phyloP scores from a whole-genome alignment of 92 coral and sea anemone genomes.

The Parazoanthus darwini region DNA sequence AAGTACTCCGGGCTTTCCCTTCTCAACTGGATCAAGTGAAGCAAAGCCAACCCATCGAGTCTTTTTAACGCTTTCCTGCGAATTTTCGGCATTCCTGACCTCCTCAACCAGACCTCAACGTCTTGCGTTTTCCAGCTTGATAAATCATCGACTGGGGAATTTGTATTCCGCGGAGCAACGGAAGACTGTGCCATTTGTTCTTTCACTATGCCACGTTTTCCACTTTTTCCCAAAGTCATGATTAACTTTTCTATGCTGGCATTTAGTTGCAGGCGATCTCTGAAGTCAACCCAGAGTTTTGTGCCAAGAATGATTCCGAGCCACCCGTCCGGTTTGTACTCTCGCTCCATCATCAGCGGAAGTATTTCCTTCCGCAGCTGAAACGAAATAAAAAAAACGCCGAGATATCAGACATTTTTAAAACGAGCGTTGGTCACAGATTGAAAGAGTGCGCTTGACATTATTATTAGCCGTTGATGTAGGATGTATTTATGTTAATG shows the following conservation, averaged over 20 bases:
- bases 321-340: constrained; percentile 69
- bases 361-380: constrained; percentile 69
- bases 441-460: too few species aligned
- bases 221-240: constrained; percentile 52
- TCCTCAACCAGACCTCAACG: constrained; percentile 53
- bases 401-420: too few species aligned
- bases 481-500: too few species aligned
- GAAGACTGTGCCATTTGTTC: not conserved
- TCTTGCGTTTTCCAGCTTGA: constrained; percentile 31
- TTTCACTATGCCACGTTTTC: constrained; percentile 8
- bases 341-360: constrained; percentile 69
- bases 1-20: constrained; percentile 61
- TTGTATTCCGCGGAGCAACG: not conserved
- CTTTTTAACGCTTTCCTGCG: constrained; percentile 46
- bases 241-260: constrained; percentile 31
- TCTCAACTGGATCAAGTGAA: constrained; percentile 38
- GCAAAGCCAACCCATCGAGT: constrained; percentile 47
- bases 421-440: too few species aligned
- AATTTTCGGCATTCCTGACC: constrained; percentile 50
- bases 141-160: not conserved
- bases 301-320: constrained; percentile 68
- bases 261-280: constrained; percentile 22
- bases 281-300: constrained; percentile 67
- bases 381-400: not conserved
- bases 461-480: too few species aligned